Evolutionary conservation across 2,113 vertebrate genomes (phyloP), one percentile per base, ranked within the genome.

Genomic region (Pavo muticus): DNA sequence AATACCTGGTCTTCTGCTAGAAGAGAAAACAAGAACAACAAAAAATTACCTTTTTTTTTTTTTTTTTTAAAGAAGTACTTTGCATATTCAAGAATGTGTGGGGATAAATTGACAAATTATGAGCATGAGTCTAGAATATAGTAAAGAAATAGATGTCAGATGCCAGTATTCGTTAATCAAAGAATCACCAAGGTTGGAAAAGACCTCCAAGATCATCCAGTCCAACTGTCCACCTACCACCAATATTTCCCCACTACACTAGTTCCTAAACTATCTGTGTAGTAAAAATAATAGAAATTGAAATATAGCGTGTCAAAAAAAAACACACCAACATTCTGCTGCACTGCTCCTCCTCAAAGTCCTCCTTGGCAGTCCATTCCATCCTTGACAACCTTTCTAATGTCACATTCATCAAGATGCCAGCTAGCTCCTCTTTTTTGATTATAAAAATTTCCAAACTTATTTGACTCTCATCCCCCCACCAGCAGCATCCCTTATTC

Each of bases 1-100:
- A 97, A 90, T 99, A 99, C 67, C 98, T 99, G 88, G 98, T 97
- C 87, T 98, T 98, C 99, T 99, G 99, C 99, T 99, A 90, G 78
- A 96, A 84, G 40, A 93, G 61, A 78, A 71, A 97, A 57, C n/a
- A 54, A 42, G 67, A 77, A 73, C 2, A 85, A 44, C 45, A 85
- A 2, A 37, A 59, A 30, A 56, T 56, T 56, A 56, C 54, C 35
- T 35, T 35, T 40, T 40, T 40, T 40, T 40, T 30, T 30, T 60
- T 72, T 44, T 13, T 77, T 8, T 29, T 90, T 23, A 3, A 94
- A 42, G 6, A 79, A 79, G 9, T 67, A 89, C 23, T 71, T 82
- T 12, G 47, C 64, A 68, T 37, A 29, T 40, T 77, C 42, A 60
- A 52, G 13, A 84, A 35, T 6, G 61, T 44, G 25, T 39, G 80